These are phyloP conservation scores for Lottia scabra DNA, from an alignment of 2,888 invertebrate species.

Conservation along the genomic window DNA sequence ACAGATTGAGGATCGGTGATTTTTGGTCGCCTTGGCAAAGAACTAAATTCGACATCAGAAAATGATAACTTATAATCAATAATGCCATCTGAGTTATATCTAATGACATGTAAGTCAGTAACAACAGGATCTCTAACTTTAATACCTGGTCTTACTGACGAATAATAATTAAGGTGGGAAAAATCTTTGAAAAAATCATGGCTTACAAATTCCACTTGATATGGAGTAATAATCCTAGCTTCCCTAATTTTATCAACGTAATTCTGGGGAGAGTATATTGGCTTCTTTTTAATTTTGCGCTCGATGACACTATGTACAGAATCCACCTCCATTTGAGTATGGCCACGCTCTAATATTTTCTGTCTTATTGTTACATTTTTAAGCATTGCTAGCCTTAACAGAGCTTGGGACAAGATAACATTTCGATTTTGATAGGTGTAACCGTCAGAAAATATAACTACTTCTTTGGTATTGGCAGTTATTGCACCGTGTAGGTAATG, in stretches of 20 bases:
- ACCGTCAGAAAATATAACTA: constrained; percentile 26
- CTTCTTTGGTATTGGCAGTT: not conserved
- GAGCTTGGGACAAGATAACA: not conserved
- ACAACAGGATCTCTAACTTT: not conserved
- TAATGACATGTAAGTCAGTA: not conserved
- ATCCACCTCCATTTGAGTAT: constrained; percentile 17
- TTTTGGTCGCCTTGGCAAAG: not conserved
- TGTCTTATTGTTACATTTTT: constrained; percentile 3
- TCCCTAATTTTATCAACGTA: no score
- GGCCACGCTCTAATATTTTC: constrained; percentile 8
- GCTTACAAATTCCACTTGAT: not conserved
- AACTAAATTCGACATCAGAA: not conserved
- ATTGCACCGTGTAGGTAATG: not conserved
- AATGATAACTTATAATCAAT: not conserved
- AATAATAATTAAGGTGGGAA: not conserved
- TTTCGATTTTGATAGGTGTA: constrained; percentile 18
- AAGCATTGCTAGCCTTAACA: not conserved
- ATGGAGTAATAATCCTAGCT: not conserved
- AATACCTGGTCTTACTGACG: not conserved
- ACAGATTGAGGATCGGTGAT: not conserved
- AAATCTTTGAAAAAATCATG: not conserved
- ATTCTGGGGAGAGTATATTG: no score
- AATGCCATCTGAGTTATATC: not conserved
- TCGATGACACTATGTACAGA: constrained; percentile 11
- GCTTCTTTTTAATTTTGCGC: not conserved